Evolutionary conservation across 2,797 vertebrate genomes (phyloP), one percentile per base, ranked within the genome.

Genomic region (Chloroceryle amazona): DNA sequence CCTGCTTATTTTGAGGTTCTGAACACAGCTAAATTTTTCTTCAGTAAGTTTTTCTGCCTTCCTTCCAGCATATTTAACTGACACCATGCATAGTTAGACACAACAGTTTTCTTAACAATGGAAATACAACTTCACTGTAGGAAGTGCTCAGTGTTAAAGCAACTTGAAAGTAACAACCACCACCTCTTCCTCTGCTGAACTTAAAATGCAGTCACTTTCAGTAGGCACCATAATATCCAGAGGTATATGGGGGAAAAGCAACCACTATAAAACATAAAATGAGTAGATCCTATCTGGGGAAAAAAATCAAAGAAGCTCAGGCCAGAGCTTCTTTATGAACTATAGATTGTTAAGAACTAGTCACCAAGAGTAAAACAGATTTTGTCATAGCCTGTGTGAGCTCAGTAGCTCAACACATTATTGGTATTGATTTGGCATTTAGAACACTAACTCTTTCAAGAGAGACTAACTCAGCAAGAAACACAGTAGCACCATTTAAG

Each of bases 371-470:
- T 62, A 86, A 93, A 94, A 72, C 6, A 1, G 63, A 90, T 79
- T 94, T 95, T 93, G 47, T 87, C 81, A 70, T 44, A 84, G 60
- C 10, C 60, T 65, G 31, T 11, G 44, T 33, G 73, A 91, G 82
- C 46, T 75, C 80, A 76, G 61, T 86, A 89, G 60, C 85, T 95
- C 86, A 75, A 94, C 82, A 80, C 49, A 55, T 94, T 93, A 92
- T 91, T 90, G 78, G 49, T 89, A 97, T 92, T 90, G 92, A 95
- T 95, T 93, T 73, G 81, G 52, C 71, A 97, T 90, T 86, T 81
- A 93, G 83, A 94, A 72, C 81, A 83, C 54, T 86, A 42, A 80
- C 41, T 63, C 72, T 82, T 94, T 92, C 57, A 91, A 76, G 75
- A 47, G 62, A 73, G 1, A 39, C 68, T 54, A 85, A 68, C 83